phyloP scores from a whole-genome alignment of 2,113 vertebrate genomes.

The Talpa occidentalis region DNA sequence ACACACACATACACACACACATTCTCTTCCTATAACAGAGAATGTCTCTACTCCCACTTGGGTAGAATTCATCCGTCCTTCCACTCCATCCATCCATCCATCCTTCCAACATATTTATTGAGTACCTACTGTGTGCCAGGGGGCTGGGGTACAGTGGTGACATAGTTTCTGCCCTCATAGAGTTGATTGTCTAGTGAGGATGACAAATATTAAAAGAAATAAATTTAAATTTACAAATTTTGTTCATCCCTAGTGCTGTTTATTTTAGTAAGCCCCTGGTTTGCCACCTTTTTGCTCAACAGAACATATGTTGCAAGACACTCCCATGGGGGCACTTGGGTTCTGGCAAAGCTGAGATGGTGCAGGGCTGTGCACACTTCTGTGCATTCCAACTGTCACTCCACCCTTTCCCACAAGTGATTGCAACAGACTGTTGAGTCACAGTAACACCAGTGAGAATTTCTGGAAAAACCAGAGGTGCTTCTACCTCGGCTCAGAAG shows the following conservation, averaged over 20 bases:
- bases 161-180: constrained; percentile 4
- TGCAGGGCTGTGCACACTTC: background rate
- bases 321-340: constrained; percentile 51
- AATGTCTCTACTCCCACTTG: background rate
- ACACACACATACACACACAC: no score
- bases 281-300: constrained; percentile 51
- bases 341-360: constrained; percentile 28
- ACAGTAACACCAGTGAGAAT: constrained; percentile 43
- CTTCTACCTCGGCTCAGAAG: background rate
- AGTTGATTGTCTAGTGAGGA: constrained; percentile 24
- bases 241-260: constrained; percentile 27
- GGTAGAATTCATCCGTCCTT: background rate
- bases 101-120: constrained; percentile 68
- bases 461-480: constrained; percentile 12
- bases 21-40: background rate
- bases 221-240: constrained; percentile 8
- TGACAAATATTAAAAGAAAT: constrained; percentile 12
- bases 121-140: background rate
- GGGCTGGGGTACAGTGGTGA: background rate
- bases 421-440: constrained; percentile 54
- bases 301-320: constrained; percentile 66
- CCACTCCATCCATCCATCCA: background rate
- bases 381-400: constrained; percentile 27
- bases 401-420: background rate
- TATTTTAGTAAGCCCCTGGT: constrained; percentile 25